Base-by-base conservation (phyloP, 2,797 vertebrate genomes). In the Gastrophryne carolinensis region DNA sequence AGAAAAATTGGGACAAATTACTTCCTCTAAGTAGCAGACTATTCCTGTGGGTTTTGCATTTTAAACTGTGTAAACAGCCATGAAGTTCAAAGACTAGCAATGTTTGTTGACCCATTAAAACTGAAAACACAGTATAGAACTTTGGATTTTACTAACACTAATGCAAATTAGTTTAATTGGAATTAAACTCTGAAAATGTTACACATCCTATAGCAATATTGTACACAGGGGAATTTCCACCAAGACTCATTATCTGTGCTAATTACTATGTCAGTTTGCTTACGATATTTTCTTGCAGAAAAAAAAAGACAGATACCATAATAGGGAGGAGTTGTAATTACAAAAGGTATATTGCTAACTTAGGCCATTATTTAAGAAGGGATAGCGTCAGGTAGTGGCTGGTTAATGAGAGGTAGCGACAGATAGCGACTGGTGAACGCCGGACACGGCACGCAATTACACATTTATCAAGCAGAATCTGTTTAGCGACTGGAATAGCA, bases 111-210 rank as follows among this genome's bases (percentile, higher is more conserved):
- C 29, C 69, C 56, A 72, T 61, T 61, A 72, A 64, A 73, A 63
- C 24, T 54, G 34, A 73, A 41, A 64, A 64, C 37, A 35, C 17
- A 41, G 61, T 50, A 65, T 54, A 56, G 64, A 61, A 64, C 21
- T 39, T 52, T 29, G 13, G 49, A 65, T 56, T 63, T 66, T 64
- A 58, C 27, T 19, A 58, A 58, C 68, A 71, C 30, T 60, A 50
- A 61, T 60, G 56, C 50, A 65, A 66, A 73, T 56, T 66, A 54
- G n/a, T 67, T 67, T 67, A 67, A 67, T 67, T 67, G 70, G 49
- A 64, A 64, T 73, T 57, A 66, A 73, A 73, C 64, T 67, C 64
- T 52, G 58, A 47, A 73, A 73, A 44, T 32, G 35, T 64, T 73
- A 37, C 35, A 64, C 47, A 54, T 54, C 54, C 53, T 60, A 50